Conservation (phyloP, 2,888 invertebrate genomes). For the Smittia sp. region DNA sequence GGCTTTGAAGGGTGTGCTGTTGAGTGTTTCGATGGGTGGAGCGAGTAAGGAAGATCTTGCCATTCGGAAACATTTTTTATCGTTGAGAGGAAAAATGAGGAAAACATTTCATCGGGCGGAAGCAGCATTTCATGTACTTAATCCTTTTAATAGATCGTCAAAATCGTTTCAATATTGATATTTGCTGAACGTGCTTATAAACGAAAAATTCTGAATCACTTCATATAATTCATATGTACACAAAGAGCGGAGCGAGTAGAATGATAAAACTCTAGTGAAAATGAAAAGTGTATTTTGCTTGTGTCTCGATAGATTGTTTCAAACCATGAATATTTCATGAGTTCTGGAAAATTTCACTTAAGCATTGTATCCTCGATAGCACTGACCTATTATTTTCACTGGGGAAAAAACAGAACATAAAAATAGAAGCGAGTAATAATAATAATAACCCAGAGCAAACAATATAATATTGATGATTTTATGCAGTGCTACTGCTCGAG, state of each 20-base stretch:
- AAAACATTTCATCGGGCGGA: neutral
- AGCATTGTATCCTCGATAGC: no score
- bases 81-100: neutral
- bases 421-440: neutral
- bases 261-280: neutral
- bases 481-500: constrained; percentile 1
- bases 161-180: constrained; percentile 42
- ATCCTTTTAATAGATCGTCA: constrained; percentile 41
- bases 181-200: constrained; percentile 41
- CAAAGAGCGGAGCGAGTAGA: constrained; percentile 4
- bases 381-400: neutral
- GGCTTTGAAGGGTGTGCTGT: no score
- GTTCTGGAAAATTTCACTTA: no score
- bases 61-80: no score
- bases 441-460: constrained; percentile 17
- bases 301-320: no score
- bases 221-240: constrained; percentile 36
- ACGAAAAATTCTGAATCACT: constrained; percentile 35
- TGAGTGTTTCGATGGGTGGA: no score
- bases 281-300: no score
- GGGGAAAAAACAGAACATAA: neutral
- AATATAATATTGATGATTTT: constrained; percentile 8
- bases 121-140: constrained; percentile 33
- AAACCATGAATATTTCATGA: no score
- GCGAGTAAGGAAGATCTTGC: no score